Percentiles rank a stretch among this genome's conserved stretches.
phyloP scores from a whole-genome alignment of 2,113 vertebrate species.

The Leptodactylus fuscus region DNA sequence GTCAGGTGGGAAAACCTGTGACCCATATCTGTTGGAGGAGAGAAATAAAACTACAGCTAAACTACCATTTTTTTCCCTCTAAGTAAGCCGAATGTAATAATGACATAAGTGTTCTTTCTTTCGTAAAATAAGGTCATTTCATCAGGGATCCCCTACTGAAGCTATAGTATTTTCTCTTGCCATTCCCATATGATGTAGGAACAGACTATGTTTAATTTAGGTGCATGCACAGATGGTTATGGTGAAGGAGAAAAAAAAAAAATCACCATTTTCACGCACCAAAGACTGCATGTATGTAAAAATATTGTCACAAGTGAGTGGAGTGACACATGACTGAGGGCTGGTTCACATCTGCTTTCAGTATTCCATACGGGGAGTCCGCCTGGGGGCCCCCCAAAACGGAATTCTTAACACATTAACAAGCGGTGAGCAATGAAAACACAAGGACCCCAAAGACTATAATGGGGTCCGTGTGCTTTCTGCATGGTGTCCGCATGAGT shows the following conservation, averaged over 20 bases:
- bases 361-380: too few relatives aligned
- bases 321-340: too few relatives aligned
- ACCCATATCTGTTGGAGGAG: constrained; percentile 17
- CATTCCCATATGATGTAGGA: neutral
- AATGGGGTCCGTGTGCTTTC: too few relatives aligned
- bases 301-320: neutral
- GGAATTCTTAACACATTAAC: too few relatives aligned
- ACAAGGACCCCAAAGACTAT: too few relatives aligned
- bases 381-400: too few relatives aligned
- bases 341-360: too few relatives aligned
- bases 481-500: too few relatives aligned
- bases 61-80: neutral
- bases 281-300: neutral
- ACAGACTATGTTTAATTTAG: neutral
- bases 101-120: constrained; percentile 6
- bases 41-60: constrained; percentile 14
- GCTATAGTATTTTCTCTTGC: neutral
- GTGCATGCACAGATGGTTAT: neutral
- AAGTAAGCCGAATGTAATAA: neutral
- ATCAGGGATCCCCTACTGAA: neutral
- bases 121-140: neutral
- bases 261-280: neutral
- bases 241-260: neutral
- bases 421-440: too few relatives aligned
- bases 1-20: constrained; percentile 6